Evolutionary conservation across 2,797 vertebrate species (phyloP).

Genomic region (Cynodonichthys magdalenae): DNA sequence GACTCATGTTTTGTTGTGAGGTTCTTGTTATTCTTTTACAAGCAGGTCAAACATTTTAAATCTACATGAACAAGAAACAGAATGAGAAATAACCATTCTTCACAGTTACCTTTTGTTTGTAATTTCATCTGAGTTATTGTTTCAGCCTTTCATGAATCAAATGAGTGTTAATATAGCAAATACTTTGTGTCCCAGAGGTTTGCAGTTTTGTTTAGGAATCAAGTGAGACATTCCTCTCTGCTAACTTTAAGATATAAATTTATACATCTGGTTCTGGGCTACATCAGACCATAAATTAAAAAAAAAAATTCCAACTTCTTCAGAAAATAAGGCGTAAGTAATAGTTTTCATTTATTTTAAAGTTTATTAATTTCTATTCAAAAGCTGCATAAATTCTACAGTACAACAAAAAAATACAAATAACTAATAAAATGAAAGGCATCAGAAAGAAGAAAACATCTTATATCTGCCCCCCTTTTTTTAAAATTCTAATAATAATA

Average conservation of each 20-base stretch:
- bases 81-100: slow-evolving; percentile 8
- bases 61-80: slow-evolving; percentile 31
- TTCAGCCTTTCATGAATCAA: slow-evolving; percentile 7
- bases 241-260: no score
- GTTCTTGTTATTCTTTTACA: slow-evolving; percentile 43
- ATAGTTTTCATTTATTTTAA: no score
- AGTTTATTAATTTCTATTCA: no score
- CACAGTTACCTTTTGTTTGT: slow-evolving; percentile 7
- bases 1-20: slow-evolving; percentile 44
- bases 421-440: no score
- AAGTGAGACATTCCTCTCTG: not conserved
- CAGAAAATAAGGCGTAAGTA: no score
- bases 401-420: no score
- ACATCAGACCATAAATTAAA: no score
- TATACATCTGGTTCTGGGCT: not conserved
- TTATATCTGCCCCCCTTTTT: no score
- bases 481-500: no score
- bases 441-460: no score
- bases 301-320: no score
- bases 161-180: slow-evolving; percentile 17
- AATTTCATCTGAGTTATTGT: slow-evolving; percentile 14
- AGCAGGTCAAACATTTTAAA: slow-evolving; percentile 31
- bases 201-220: not conserved
- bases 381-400: no score
- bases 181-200: not conserved